Percentiles rank a stretch among this genome's conserved stretches.
phyloP scores from a whole-genome alignment of 2,113 vertebrate genomes.

The Hystrix brachyura region DNA sequence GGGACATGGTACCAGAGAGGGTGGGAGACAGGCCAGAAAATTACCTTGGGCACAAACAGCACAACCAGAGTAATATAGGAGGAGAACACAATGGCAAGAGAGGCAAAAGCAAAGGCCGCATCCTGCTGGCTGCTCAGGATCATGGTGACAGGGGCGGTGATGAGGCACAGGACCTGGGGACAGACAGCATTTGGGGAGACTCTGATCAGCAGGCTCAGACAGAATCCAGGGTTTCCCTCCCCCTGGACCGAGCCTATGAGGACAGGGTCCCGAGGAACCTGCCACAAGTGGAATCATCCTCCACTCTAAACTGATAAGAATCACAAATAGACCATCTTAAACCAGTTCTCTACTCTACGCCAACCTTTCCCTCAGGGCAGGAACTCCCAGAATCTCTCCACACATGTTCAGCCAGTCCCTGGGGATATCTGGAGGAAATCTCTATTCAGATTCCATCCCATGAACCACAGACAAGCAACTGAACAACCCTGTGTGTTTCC shows the following conservation, averaged over 20 bases:
- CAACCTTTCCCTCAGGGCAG: neutral
- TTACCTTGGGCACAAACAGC: slow-evolving; percentile 97
- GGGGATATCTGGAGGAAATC: neutral
- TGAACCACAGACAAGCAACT: neutral
- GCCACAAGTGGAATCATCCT: neutral
- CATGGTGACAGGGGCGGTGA: slow-evolving; percentile 98
- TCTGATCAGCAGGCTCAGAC: neutral
- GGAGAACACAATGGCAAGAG: slow-evolving; percentile 96
- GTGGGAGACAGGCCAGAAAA: neutral
- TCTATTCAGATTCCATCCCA: neutral
- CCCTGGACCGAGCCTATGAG: neutral
- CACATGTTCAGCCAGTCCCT: neutral
- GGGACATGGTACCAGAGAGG: neutral
- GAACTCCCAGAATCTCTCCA: neutral
- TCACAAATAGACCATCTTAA: neutral
- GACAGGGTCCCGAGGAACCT: neutral
- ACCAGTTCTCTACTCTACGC: neutral
- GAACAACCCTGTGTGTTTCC: neutral
- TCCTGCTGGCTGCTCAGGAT: slow-evolving; percentile 98
- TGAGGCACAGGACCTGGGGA: slow-evolving; percentile 95
- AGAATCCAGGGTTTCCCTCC: neutral
- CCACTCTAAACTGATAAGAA: neutral
- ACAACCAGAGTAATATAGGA: slow-evolving; percentile 98
- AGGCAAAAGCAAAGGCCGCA: slow-evolving; percentile 96
- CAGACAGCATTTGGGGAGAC: neutral